These are phyloP conservation scores for Adoxophyes honmai DNA, from an alignment of 1,140 invertebrate species.

Conservation along the genomic window DNA sequence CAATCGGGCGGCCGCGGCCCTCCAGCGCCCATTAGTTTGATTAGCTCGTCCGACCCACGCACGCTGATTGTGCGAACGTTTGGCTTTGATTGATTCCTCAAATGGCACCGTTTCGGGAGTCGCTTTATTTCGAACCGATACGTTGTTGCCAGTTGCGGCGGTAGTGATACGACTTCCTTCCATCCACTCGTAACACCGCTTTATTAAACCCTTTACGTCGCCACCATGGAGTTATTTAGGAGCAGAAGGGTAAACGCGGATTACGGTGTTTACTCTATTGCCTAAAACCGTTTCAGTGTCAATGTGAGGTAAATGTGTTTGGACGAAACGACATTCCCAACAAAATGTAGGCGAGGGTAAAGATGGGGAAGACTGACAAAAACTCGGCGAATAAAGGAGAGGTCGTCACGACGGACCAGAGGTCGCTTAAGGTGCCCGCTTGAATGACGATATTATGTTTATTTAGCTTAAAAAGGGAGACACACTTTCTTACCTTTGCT, in stretches of 20 bases:
- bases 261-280: constrained; percentile 36
- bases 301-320: constrained; percentile 50
- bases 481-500: constrained; percentile 41
- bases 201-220: constrained; percentile 2
- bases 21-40: constrained; percentile 65
- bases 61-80: constrained; percentile 63
- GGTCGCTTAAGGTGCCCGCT: constrained; percentile 38
- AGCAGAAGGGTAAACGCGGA: constrained; percentile 7
- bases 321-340: constrained; percentile 40
- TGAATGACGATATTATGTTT: constrained; percentile 70
- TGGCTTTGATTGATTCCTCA: constrained; percentile 66
- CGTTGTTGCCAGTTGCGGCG: constrained; percentile 23
- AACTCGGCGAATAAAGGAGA: constrained; percentile 59
- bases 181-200: neutral
- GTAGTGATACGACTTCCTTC: constrained; percentile 1
- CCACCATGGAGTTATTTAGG: neutral
- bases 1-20: constrained; percentile 38
- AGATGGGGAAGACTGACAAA: constrained; percentile 50
- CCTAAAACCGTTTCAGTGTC: constrained; percentile 40
- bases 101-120: constrained; percentile 51
- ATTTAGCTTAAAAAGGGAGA: constrained; percentile 60
- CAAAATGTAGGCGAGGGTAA: constrained; percentile 50
- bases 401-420: constrained; percentile 48
- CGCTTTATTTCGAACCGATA: constrained; percentile 43
- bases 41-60: constrained; percentile 65